Evolutionary conservation across 2,113 vertebrate genomes (phyloP).

Genomic region (Craseonycteris thonglongyai): DNA sequence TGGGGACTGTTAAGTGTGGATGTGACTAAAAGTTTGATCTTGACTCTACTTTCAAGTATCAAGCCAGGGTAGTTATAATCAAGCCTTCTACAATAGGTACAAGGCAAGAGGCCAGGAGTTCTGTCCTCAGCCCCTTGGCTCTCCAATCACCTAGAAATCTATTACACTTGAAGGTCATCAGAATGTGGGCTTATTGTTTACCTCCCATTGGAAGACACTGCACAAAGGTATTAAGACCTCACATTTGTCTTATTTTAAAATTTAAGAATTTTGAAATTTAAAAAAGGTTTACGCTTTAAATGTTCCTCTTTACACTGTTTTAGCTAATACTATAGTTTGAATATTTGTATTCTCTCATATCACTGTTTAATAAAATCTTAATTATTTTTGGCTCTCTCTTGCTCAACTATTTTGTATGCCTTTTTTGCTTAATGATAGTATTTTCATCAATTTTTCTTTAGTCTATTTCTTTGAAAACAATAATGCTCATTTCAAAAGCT

Average conservation of each 20-base stretch:
- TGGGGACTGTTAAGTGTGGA: background rate
- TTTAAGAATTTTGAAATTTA: slow-evolving; percentile 3
- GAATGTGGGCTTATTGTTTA: background rate
- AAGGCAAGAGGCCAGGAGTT: background rate
- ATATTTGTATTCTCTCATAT: background rate
- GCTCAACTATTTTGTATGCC: background rate
- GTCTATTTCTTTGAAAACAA: slow-evolving; percentile 3
- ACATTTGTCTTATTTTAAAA: background rate
- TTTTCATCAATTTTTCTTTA: slow-evolving; percentile 21
- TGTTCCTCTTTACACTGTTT: slow-evolving; percentile 8
- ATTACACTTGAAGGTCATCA: background rate
- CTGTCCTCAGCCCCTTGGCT: background rate
- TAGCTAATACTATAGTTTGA: background rate
- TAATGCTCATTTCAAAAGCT: slow-evolving; percentile 23
- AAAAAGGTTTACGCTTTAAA: background rate
- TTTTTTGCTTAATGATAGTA: background rate
- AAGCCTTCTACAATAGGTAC: background rate
- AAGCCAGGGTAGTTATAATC: background rate
- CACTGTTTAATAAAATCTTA: background rate
- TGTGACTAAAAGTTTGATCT: background rate
- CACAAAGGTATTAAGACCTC: background rate
- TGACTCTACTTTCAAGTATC: background rate
- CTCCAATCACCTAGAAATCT: background rate
- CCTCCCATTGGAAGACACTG: background rate
- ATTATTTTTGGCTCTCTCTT: background rate